Evolutionary conservation across 1,140 invertebrate genomes (phyloP).

Genomic region (Adelges cooleyi): DNA sequence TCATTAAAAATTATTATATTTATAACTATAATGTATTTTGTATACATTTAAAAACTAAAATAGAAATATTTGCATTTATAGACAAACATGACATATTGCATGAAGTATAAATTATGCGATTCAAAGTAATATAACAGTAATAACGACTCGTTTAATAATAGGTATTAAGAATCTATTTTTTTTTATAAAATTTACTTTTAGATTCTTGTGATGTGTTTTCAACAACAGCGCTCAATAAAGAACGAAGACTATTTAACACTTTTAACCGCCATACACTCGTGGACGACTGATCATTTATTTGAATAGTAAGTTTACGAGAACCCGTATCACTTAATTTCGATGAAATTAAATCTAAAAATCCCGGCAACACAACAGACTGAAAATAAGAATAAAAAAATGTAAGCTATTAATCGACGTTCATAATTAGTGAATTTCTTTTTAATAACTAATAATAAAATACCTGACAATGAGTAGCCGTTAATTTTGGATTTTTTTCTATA

Average conservation of each 20-base stretch:
- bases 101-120: too few species aligned
- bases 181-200: not conserved
- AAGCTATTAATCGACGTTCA: not conserved
- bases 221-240: constrained; percentile 45
- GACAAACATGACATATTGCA: too few species aligned
- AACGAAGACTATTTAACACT: constrained; percentile 51
- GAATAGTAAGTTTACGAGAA: constrained; percentile 49
- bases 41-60: too few species aligned
- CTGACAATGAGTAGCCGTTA: constrained; percentile 51
- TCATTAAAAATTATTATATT: not conserved
- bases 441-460: constrained; percentile 32
- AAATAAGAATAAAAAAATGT: not conserved
- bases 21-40: too few species aligned
- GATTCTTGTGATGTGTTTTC: not conserved
- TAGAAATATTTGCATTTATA: too few species aligned
- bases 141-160: too few species aligned
- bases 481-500: constrained; percentile 45
- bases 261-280: constrained; percentile 63
- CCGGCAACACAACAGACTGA: constrained; percentile 46
- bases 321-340: constrained; percentile 52
- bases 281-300: constrained; percentile 53
- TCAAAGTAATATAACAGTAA: too few species aligned
- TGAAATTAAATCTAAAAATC: constrained; percentile 66
- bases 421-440: too few species aligned
- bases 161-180: too few species aligned